Evolutionary conservation across 2,797 vertebrate genomes (phyloP).

Genomic region (Poecilia gillii): DNA sequence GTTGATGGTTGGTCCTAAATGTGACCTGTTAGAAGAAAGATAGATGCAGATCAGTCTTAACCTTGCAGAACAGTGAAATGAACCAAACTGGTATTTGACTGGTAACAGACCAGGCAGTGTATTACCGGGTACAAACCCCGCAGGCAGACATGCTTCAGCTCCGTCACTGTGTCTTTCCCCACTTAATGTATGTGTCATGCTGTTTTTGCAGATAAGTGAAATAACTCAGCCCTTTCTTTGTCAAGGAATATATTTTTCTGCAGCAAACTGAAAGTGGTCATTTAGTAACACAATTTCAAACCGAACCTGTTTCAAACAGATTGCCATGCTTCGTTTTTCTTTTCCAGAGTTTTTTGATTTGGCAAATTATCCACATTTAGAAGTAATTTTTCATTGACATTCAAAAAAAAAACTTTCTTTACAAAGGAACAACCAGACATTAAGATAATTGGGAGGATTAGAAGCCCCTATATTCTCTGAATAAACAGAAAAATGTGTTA

Average conservation of each 20-base stretch:
- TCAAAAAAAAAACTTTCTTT: not conserved
- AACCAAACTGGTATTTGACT: not conserved
- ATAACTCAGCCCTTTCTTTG: not conserved
- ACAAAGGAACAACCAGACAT: not conserved
- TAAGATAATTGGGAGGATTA: not conserved
- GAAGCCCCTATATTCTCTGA: not conserved
- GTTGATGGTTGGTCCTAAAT: not conserved
- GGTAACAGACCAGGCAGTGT: constrained; percentile 7
- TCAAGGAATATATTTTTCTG: not conserved
- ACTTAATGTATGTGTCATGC: not conserved
- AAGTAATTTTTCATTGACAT: not conserved
- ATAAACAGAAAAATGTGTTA: not conserved
- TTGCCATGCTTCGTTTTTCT: not conserved
- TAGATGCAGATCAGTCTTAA: not conserved
- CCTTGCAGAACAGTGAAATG: constrained; percentile 1
- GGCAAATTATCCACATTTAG: not conserved
- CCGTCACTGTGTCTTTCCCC: not conserved
- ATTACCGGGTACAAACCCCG: constrained; percentile 6
- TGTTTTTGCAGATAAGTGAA: not conserved
- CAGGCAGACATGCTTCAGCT: not conserved
- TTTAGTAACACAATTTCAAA: not conserved
- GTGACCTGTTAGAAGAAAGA: not conserved
- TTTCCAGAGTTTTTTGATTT: not conserved
- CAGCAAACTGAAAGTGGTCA: not conserved
- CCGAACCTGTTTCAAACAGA: not conserved